Conservation (phyloP, 2,113 vertebrate species). For the Atlantisia rogersi region DNA sequence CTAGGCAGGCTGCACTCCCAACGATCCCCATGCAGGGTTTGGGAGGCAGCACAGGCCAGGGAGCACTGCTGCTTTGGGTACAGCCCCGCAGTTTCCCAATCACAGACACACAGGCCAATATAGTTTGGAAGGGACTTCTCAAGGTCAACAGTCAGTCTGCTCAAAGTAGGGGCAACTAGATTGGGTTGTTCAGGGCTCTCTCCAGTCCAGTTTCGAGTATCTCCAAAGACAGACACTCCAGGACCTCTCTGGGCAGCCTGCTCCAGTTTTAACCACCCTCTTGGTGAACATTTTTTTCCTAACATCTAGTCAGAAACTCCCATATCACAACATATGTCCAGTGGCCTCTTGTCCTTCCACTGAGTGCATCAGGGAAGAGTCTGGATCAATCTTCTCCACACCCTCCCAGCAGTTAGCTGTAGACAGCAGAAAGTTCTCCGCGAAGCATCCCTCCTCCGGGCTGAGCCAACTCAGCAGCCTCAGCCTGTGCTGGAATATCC, state of each 20-base stretch:
- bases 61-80: not conserved
- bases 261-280: not conserved
- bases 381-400: not conserved
- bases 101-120: not conserved
- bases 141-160: not conserved
- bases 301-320: not conserved
- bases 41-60: no score
- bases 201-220: not conserved
- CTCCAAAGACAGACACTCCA: not conserved
- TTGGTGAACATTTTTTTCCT: not conserved
- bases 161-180: not conserved
- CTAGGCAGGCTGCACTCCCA: not conserved
- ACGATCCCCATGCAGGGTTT: fast-evolving
- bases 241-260: not conserved
- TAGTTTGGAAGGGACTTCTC: not conserved
- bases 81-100: not conserved
- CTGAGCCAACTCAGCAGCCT: not conserved
- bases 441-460: not conserved
- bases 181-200: not conserved
- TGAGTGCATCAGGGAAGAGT: fast-evolving
- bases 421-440: not conserved
- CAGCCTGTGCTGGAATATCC: not conserved
- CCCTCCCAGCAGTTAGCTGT: not conserved
- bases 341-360: not conserved
- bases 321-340: not conserved